Conservation (phyloP, 2,797 vertebrate species). For the Enteromius paludinosus region DNA sequence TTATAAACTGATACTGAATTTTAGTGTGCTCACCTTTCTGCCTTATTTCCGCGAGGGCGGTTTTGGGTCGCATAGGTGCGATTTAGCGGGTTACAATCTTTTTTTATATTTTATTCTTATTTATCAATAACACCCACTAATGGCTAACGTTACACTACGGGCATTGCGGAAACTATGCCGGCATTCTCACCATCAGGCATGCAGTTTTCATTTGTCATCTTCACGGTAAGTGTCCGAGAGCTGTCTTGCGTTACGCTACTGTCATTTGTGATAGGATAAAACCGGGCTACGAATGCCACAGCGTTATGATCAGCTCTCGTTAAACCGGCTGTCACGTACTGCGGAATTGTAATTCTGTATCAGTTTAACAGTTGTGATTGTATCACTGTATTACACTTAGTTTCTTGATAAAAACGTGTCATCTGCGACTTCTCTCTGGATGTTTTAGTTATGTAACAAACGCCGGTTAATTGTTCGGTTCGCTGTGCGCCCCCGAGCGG, state of each 20-base stretch:
- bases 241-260: neutral
- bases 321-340: neutral
- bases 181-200: conserved; percentile 70
- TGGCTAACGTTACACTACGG: conserved; percentile 74
- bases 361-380: neutral
- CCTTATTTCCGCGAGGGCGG: too few relatives aligned
- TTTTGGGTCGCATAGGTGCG: neutral
- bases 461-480: neutral
- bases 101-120: neutral
- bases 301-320: neutral
- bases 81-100: neutral
- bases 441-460: conserved; percentile 30
- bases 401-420: neutral
- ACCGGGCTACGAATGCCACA: neutral
- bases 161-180: conserved; percentile 78
- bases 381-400: neutral
- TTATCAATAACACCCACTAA: conserved; percentile 47
- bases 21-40: neutral
- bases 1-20: neutral
- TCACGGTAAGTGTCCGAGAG: conserved; percentile 74
- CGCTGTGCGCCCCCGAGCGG: neutral
- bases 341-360: neutral
- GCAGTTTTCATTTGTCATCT: conserved; percentile 78
- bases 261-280: neutral
- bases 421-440: neutral